Evolutionary conservation across 2,888 invertebrate species (phyloP), one percentile per base, ranked within the genome.

Genomic region (Gortyna flavago): DNA sequence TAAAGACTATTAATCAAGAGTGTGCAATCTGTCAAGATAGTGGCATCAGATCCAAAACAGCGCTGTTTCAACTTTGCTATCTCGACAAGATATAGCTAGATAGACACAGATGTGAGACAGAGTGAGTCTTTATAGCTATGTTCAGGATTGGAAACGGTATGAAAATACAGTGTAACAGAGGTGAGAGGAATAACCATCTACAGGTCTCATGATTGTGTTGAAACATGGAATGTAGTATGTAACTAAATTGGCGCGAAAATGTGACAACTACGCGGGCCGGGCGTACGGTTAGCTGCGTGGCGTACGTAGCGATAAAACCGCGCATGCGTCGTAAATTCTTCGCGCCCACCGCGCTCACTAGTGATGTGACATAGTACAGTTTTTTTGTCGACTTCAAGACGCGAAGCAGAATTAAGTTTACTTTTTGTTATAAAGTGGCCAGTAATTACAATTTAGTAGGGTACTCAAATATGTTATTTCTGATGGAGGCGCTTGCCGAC

Each of bases 191-290:
- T 41, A n/a, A 18, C 38, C 35, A 41, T 54, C 13, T n/a, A 8
- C 0, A 54, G 18, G 29, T 66, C 54, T 67, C 44, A 48, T 18
- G n/a, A n/a, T n/a, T n/a, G 51, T 67, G 69, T 76, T 82, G 74
- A 81, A 72, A 89, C 87, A 87, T 80, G 71, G 68, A 86, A 35
- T 25, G 61, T 62, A 62, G 9, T 35, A 79, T 81, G 80, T 65
- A 75, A 87, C 87, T 88, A 91, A 93, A 92, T 91, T 93, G 93
- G 93, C 94, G 95, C 93, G 93, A 94, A 94, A 94, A 94, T 91
- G 85, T 91, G 90, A 91, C 90, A 89, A 86, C 84, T 88, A 86
- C 74, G n/a, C n/a, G n/a, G n/a, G n/a, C n/a, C n/a, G 44, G 82
- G 82, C 84, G 86, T 81, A 81, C 77, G 72, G 62, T 68, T 85